These are phyloP conservation scores for Proteles cristata DNA, from an alignment of 2,113 vertebrate genomes.

Conservation along the genomic window DNA sequence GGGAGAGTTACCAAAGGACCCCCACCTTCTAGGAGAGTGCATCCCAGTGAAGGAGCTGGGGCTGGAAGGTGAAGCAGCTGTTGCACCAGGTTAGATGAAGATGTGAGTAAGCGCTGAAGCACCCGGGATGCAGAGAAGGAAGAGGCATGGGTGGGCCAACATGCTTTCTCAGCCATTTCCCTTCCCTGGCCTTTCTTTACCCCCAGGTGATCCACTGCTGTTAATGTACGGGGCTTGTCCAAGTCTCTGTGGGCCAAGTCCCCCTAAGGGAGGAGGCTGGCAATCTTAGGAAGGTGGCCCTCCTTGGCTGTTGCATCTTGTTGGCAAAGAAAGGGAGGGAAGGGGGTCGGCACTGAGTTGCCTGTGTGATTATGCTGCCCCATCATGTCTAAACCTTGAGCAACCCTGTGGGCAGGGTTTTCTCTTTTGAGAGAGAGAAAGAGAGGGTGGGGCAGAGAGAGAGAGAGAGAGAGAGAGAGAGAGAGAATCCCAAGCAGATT, in stretches of 20 bases:
- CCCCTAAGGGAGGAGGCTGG: background rate
- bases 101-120: background rate
- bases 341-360: background rate
- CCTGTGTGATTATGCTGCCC: background rate
- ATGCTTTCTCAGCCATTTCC: background rate
- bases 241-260: background rate
- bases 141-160: fast-evolving
- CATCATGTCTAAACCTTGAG: background rate
- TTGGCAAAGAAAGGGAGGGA: background rate
- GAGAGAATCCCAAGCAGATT: no score
- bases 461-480: no score
- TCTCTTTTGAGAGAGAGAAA: no score
- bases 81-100: background rate
- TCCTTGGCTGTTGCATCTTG: background rate
- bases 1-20: background rate
- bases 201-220: no score
- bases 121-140: background rate
- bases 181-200: background rate
- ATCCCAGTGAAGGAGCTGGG: background rate
- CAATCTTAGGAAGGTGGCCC: background rate
- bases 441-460: no score
- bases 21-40: background rate
- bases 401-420: background rate
- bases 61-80: background rate
- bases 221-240: background rate